These are phyloP conservation scores for Micromys minutus DNA, from an alignment of 2,113 vertebrate genomes.

Conservation along the genomic window DNA sequence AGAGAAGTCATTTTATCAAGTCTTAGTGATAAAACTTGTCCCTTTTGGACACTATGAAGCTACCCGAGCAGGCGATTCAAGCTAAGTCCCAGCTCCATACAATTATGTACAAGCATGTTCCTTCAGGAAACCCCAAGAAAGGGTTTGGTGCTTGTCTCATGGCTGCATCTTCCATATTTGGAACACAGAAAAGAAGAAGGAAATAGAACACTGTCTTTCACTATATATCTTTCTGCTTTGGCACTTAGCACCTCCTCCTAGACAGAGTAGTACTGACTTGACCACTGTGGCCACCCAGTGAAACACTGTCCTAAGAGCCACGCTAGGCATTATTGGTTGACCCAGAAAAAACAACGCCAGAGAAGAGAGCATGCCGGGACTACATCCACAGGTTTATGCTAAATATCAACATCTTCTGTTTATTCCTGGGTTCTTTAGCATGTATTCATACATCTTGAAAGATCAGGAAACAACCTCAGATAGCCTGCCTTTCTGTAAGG, in stretches of 20 bases:
- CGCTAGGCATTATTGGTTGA: neutral
- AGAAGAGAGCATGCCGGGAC: neutral
- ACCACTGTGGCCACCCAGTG: neutral
- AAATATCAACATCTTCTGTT: neutral
- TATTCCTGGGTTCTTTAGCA: neutral
- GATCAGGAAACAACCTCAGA: neutral
- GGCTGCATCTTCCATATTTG: conserved; percentile 1
- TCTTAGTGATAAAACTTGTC: neutral
- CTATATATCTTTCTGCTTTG: neutral
- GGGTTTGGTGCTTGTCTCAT: neutral
- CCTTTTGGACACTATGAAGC: neutral
- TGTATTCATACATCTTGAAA: neutral
- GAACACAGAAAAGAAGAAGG: neutral
- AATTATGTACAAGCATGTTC: neutral
- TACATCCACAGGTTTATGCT: neutral
- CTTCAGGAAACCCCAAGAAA: conserved; percentile 35
- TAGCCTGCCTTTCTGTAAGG: neutral
- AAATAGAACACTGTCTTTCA: neutral
- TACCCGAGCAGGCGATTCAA: neutral
- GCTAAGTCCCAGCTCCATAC: neutral
- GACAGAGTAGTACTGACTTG: conserved; percentile 1
- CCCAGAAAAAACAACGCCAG: neutral
- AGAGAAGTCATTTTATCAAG: neutral
- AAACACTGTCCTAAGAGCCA: neutral
- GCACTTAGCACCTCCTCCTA: neutral